These are phyloP conservation scores for Neolamprologus hecqui DNA, from an alignment of 2,113 vertebrate species.

Conservation along the genomic window DNA sequence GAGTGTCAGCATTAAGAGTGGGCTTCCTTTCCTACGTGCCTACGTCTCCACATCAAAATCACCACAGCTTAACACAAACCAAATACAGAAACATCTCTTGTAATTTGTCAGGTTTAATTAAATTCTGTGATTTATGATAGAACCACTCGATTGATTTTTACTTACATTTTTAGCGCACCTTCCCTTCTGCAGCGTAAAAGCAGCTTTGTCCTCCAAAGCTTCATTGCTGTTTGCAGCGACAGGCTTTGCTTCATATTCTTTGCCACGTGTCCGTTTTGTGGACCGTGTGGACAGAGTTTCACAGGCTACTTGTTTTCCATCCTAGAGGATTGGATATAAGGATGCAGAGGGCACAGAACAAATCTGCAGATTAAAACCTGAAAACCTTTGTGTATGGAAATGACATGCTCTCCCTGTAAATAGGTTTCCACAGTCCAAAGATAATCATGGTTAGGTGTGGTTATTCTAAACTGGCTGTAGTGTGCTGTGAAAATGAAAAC, in stretches of 20 bases:
- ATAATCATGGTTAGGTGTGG: not conserved
- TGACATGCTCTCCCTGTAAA: not conserved
- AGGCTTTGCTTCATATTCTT: slow-evolving; percentile 36
- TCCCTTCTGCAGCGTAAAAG: not conserved
- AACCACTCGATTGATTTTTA: not conserved
- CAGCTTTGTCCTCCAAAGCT: not conserved
- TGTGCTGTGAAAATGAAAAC: not conserved
- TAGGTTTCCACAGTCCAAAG: not conserved
- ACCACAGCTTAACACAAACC: slow-evolving; percentile 12
- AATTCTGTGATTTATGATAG: not conserved
- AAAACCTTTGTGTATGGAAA: not conserved
- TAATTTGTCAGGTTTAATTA: not conserved
- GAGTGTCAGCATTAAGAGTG: slow-evolving; percentile 8
- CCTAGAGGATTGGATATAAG: not conserved
- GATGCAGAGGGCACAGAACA: not conserved
- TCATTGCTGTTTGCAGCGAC: not conserved
- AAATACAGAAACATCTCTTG: slow-evolving; percentile 1
- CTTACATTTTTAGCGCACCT: not conserved
- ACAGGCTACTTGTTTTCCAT: slow-evolving; percentile 21
- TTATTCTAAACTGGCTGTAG: not conserved
- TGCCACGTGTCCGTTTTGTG: slow-evolving; percentile 34
- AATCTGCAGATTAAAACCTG: not conserved
- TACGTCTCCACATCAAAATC: slow-evolving; percentile 5
- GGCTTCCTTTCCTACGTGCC: not conserved
- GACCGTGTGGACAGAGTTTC: slow-evolving; percentile 7